phyloP scores from a whole-genome alignment of 2,888 invertebrate genomes.

The Drosophila picticornis region DNA sequence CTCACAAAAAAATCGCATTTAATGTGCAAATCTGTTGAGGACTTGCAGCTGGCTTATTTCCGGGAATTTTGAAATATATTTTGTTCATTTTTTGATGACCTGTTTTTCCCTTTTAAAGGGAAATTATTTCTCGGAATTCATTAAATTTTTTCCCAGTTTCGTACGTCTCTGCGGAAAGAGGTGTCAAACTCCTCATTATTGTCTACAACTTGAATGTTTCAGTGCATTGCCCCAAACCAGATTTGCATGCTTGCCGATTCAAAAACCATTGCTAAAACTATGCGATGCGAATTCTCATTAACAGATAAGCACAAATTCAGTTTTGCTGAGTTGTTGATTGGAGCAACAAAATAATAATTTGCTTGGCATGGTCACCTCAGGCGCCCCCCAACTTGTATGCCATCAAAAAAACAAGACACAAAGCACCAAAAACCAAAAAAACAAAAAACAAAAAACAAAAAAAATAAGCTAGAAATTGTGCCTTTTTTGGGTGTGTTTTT shows the following conservation, averaged over 20 bases:
- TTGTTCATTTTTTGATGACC: background rate
- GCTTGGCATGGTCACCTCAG: slow-evolving; percentile 3
- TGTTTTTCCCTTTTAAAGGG: no score
- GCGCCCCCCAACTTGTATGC: background rate
- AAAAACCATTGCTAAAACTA: slow-evolving; percentile 23
- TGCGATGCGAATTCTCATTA: slow-evolving; percentile 7
- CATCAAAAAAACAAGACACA: background rate
- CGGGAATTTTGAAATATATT: background rate
- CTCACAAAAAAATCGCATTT: background rate
- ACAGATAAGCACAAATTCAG: slow-evolving; percentile 7
- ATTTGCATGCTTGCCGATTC: background rate
- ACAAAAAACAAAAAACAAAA: background rate
- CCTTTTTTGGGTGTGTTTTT: slow-evolving; percentile 4
- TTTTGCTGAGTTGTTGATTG: slow-evolving; percentile 30
- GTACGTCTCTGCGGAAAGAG: background rate
- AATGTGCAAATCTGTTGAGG: background rate
- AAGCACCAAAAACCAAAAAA: background rate
- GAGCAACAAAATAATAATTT: slow-evolving; percentile 58
- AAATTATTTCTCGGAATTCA: background rate
- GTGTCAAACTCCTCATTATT: background rate
- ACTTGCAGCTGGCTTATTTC: background rate
- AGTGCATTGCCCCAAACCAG: background rate
- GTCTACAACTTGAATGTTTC: background rate
- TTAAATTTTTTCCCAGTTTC: background rate
- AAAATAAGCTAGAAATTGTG: background rate